Percentiles rank a stretch among this genome's conserved stretches.
phyloP scores from a whole-genome alignment of 2,113 vertebrate genomes.

The Dipodomys merriami region DNA sequence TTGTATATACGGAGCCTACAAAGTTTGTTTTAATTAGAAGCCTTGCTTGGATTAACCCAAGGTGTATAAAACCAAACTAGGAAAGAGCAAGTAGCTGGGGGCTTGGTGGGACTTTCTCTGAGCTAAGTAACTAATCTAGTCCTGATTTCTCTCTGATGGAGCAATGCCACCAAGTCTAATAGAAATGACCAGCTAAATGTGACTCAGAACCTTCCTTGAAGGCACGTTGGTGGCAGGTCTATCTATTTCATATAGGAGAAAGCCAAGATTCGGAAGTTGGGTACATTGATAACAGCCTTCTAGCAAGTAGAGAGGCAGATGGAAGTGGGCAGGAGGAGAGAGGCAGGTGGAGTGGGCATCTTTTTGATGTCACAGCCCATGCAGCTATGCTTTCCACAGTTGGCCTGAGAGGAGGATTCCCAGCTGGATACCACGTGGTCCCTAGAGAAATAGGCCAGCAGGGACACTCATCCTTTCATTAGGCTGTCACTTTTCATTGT shows the following conservation, averaged over 20 bases:
- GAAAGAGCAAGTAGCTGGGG: not conserved
- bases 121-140: not conserved
- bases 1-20: not conserved
- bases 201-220: not conserved
- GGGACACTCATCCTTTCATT: not conserved
- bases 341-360: not conserved
- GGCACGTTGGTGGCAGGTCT: not conserved
- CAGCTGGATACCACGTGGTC: accelerated
- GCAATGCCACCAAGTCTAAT: not conserved
- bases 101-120: not conserved
- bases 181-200: not conserved
- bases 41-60: not conserved
- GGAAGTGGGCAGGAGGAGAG: not conserved
- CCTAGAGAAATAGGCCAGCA: not conserved
- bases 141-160: not conserved
- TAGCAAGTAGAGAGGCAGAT: not conserved
- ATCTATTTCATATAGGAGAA: not conserved
- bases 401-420: not conserved
- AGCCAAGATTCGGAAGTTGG: not conserved
- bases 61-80: not conserved
- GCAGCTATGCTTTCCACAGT: not conserved
- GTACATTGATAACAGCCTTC: not conserved
- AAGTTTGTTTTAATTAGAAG: conserved; percentile 19
- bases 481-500: not conserved
- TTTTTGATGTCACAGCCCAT: not conserved